Conservation (phyloP, 2,797 vertebrate genomes). For the Neosalanx taihuensis region DNA sequence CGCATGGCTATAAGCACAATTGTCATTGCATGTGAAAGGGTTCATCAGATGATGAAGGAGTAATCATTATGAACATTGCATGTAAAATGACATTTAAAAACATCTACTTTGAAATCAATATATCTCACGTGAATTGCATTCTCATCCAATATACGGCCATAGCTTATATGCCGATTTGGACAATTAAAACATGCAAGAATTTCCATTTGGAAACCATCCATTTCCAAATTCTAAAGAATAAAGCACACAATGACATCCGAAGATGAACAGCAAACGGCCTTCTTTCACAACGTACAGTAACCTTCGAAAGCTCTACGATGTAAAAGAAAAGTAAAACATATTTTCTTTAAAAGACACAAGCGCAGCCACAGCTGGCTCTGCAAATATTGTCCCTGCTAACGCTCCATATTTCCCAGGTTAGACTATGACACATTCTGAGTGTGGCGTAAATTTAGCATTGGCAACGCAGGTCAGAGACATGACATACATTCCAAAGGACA, state of each 20-base stretch:
- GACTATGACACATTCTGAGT: not conserved
- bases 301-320: not conserved
- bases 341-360: not conserved
- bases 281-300: not conserved
- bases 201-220: too few species aligned
- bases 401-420: slow-evolving; percentile 3
- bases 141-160: too few species aligned
- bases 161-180: too few species aligned
- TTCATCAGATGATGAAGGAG: too few species aligned
- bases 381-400: not conserved
- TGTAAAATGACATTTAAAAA: too few species aligned
- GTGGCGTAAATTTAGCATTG: not conserved
- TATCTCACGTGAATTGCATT: not conserved
- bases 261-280: not conserved
- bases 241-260: too few species aligned
- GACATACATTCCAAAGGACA: not conserved
- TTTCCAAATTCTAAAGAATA: too few species aligned
- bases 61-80: too few species aligned
- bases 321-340: not conserved
- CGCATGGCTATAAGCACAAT: too few species aligned
- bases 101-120: not conserved
- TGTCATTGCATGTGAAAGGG: too few species aligned
- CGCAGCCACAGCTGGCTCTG: not conserved
- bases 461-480: not conserved
- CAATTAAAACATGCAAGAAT: too few species aligned